Evolutionary conservation across 2,888 invertebrate species (phyloP), one percentile per base, ranked within the genome.

Genomic region (Metacarcinus magister): DNA sequence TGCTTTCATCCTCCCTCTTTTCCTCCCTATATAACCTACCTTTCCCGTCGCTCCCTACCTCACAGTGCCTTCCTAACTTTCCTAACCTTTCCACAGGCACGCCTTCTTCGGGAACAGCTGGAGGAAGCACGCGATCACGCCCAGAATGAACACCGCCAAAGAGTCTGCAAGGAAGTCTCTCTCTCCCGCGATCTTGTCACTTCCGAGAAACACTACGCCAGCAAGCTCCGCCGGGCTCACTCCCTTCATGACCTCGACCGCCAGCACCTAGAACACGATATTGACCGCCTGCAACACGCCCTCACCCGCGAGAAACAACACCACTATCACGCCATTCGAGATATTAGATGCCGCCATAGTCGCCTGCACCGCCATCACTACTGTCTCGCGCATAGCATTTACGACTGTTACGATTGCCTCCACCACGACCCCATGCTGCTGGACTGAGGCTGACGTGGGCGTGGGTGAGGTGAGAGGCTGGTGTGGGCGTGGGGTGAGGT

Each of bases 161-260:
- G 96, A 0, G 93, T 96, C 5, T 94, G 82, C 39, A 96, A 95
- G 67, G 96, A 96, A 23, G 89, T 96, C 44, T 48, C 95, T 5
- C 67, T 96, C 16, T 93, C 82, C 10, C 92, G 96, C 13, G 96
- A 96, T 67, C 75, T 96, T 23, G 60, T 19, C n/a, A 93, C 89
- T 44, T 39, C 92, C 2, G 96, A 96, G 48, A 92, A 92, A 60
- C 95, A 94, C 19, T 96, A 54, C 48, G 39, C 75, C n/a, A 89
- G 60, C 44, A 95, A 93, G 8, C 75, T 96, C 19, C 96, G 95
- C 23, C 89, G 96, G 7, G 96, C 96, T 0, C 92, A 95, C 54
- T 96, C 96, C 95, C 54, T 96, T 2, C 96, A 96, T 82, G 96
- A 96, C 82, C 89, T 96, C 28, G 95, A 96, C 91, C 93, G 89